Conservation (phyloP, 2,797 vertebrate species). For the Melanotaenia pygmaea region DNA sequence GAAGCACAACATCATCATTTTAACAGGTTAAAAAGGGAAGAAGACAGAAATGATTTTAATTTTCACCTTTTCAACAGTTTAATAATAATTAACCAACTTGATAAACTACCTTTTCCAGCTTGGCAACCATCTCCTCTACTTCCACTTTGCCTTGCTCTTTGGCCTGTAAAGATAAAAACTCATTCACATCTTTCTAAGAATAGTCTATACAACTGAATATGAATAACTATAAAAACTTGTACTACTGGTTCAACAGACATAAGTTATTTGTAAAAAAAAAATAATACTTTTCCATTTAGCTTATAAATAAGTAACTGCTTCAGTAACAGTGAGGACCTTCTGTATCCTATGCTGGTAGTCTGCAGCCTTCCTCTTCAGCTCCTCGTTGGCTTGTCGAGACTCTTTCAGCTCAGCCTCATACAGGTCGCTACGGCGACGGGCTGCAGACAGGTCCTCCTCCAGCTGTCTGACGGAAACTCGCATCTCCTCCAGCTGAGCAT, state of each 20-base stretch:
- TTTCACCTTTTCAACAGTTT: neutral
- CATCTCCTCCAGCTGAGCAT: conserved; percentile 98
- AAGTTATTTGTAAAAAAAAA: neutral
- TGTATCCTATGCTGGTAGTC: conserved; percentile 94
- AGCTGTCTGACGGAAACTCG: conserved; percentile 94
- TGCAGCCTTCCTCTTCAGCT: conserved; percentile 93
- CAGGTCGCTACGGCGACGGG: conserved; percentile 94
- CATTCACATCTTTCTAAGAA: neutral
- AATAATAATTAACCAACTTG: neutral
- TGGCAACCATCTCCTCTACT: conserved; percentile 89
- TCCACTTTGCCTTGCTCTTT: conserved; percentile 97
- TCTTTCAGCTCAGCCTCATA: conserved; percentile 96
- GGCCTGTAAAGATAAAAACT: conserved; percentile 80
- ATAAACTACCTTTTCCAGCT: conserved; percentile 92
- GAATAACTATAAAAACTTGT: neutral
- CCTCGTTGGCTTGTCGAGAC: conserved; percentile 92
- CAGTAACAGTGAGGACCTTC: conserved; percentile 84
- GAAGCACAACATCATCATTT: conserved; percentile 21
- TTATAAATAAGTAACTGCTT: conserved; percentile 16
- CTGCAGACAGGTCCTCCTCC: conserved; percentile 97
- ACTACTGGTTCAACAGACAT: neutral
- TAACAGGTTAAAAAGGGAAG: neutral
- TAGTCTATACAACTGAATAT: neutral
- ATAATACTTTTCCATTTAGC: neutral
- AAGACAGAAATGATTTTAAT: neutral